Conservation (phyloP, 2,888 invertebrate species). For the Apamea crenata region DNA sequence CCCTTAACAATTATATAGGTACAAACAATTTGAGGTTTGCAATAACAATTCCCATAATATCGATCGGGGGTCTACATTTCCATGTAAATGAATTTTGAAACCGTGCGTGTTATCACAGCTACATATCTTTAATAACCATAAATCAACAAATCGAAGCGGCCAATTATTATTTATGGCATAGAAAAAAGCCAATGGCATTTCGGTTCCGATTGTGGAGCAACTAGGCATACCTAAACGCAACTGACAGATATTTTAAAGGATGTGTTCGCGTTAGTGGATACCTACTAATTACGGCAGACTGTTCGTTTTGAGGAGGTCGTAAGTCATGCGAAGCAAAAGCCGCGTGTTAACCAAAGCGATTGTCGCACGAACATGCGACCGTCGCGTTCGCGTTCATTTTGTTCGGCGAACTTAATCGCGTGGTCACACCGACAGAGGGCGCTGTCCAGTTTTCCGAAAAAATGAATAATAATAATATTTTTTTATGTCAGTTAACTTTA, state of each 20-base stretch:
- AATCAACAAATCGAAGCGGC: slow-evolving; percentile 84
- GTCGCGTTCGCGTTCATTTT: neutral
- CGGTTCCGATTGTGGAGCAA: slow-evolving; percentile 53
- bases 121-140: slow-evolving; percentile 89
- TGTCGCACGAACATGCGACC: neutral
- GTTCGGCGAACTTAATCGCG: neutral
- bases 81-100: slow-evolving; percentile 87
- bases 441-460: no score
- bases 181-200: slow-evolving; percentile 76
- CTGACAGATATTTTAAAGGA: slow-evolving; percentile 22
- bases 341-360: neutral
- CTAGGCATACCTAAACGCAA: slow-evolving; percentile 28
- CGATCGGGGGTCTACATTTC: slow-evolving; percentile 78
- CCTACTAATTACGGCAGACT: neutral
- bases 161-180: slow-evolving; percentile 84
- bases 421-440: no score
- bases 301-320: neutral
- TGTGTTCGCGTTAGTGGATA: neutral
- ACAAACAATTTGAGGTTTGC: slow-evolving; percentile 59
- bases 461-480: no score
- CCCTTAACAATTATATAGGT: no score
- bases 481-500: no score
- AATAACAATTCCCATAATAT: slow-evolving; percentile 63
- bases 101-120: slow-evolving; percentile 78
- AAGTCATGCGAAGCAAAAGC: neutral